Conservation (phyloP, 2,888 invertebrate genomes). For the Nephrotoma appendiculata region DNA sequence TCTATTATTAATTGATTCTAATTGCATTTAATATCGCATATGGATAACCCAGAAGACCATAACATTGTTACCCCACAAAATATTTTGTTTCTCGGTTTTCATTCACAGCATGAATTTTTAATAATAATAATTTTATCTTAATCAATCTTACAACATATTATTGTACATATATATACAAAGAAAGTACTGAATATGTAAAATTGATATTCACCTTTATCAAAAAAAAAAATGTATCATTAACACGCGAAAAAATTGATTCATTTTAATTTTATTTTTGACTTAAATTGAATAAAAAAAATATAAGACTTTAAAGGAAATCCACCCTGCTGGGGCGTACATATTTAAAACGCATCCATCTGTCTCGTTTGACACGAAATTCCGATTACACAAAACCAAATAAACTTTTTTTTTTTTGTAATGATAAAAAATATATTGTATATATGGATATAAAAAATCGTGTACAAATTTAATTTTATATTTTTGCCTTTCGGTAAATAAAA, state of each 20-base stretch:
- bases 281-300: background rate
- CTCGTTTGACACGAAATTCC: conserved; percentile 2
- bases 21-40: background rate
- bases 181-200: background rate
- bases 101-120: background rate
- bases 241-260: background rate
- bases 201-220: background rate
- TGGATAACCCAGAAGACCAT: background rate
- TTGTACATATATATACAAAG: background rate
- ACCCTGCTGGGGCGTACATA: conserved; percentile 1
- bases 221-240: background rate
- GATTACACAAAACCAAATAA: background rate
- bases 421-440: background rate
- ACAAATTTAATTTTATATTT: background rate
- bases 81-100: background rate
- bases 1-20: background rate
- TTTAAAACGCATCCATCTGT: conserved; percentile 3
- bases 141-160: background rate
- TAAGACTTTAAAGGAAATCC: background rate
- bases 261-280: background rate
- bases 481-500: background rate
- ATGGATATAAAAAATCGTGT: background rate
- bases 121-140: background rate
- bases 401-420: background rate
- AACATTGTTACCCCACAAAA: background rate